Evolutionary conservation across 2,797 vertebrate species (phyloP).

Genomic region (Tenualosa thibaudeaui): DNA sequence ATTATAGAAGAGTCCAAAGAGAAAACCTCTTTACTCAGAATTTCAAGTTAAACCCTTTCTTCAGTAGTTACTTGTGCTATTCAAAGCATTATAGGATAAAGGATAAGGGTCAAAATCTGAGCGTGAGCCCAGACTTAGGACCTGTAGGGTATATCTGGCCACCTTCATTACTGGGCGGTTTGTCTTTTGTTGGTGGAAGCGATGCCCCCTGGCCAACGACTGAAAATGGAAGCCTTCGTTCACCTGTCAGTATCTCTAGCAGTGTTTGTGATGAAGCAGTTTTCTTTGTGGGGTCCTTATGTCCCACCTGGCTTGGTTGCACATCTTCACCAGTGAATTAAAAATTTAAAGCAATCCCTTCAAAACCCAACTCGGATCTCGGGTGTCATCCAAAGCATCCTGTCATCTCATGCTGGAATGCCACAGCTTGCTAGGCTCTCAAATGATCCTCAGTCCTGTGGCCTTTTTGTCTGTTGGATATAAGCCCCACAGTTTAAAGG

Average conservation of each 20-base stretch:
- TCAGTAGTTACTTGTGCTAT: no score
- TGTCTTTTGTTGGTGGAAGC: neutral
- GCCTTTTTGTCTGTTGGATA: neutral
- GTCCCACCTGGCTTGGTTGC: neutral
- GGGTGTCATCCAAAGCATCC: neutral
- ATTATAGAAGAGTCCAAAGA: no score
- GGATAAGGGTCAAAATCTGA: no score
- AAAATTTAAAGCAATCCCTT: neutral
- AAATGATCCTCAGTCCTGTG: neutral
- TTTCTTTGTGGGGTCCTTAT: neutral
- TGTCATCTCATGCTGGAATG: neutral
- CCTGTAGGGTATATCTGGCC: neutral
- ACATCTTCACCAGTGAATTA: neutral
- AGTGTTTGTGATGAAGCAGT: neutral
- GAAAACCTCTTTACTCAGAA: no score
- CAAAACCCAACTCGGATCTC: neutral
- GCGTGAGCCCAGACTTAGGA: no score
- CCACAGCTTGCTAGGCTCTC: slow-evolving; percentile 6
- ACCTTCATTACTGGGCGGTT: no score
- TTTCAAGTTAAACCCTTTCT: no score
- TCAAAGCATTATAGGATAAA: no score
- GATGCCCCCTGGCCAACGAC: neutral
- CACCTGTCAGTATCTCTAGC: neutral
- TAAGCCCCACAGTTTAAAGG: neutral
- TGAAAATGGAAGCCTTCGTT: neutral